These are phyloP conservation scores for Champsocephalus gunnari DNA, from an alignment of 2,797 vertebrate species.

Conservation along the genomic window DNA sequence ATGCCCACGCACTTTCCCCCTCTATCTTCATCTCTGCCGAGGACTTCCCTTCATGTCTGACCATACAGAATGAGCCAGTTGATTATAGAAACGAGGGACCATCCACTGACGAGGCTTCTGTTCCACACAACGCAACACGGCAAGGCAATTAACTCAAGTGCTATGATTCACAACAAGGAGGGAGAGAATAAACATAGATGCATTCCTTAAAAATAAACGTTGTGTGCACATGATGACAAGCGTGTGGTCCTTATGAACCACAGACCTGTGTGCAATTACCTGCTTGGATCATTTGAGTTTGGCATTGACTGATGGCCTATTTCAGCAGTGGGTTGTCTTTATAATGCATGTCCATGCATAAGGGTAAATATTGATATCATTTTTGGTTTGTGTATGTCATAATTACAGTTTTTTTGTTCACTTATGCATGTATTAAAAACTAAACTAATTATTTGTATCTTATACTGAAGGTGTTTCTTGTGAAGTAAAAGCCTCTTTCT, in stretches of 20 bases:
- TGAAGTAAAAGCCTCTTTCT: neutral
- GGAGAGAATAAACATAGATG: conserved; percentile 27
- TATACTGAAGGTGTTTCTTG: neutral
- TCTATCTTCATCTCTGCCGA: conserved; percentile 18
- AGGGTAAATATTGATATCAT: neutral
- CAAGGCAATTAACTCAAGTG: conserved; percentile 72
- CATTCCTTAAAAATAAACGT: conserved; percentile 32
- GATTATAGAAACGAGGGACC: conserved; percentile 47
- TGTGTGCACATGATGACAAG: neutral
- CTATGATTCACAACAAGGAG: conserved; percentile 59
- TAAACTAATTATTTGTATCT: neutral
- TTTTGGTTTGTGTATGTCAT: neutral
- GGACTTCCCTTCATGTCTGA: conserved; percentile 32
- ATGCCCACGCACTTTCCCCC: neutral
- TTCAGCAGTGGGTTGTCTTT: neutral
- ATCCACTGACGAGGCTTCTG: conserved; percentile 63
- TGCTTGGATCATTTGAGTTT: neutral
- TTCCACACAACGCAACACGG: conserved; percentile 47
- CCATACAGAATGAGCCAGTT: conserved; percentile 24
- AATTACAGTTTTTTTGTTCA: neutral
- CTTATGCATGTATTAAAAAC: neutral
- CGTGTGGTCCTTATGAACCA: conserved; percentile 10
- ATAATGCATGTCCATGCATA: neutral
- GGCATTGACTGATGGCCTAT: neutral
- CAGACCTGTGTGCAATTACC: neutral